A percentile compares a stretch with the other conserved stretches of the same genome.
Conservation (phyloP, 2,888 invertebrate species). For the Nymphalis urticae region DNA sequence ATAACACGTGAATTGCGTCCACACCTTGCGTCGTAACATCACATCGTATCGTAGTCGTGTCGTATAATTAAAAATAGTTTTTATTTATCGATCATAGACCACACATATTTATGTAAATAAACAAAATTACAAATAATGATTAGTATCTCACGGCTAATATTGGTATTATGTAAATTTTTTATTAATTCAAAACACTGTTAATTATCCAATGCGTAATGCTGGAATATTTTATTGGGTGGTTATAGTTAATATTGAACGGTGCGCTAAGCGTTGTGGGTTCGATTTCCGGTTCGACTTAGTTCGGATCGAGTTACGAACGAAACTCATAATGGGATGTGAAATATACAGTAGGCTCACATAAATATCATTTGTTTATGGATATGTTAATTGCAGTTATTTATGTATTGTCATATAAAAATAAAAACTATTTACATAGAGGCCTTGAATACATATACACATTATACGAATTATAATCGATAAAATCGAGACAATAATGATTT, state of each 20-base stretch:
- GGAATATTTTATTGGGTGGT: constrained; percentile 36
- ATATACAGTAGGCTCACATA: constrained; percentile 16
- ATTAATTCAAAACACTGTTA: constrained; percentile 22
- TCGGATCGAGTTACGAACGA: constrained; percentile 26
- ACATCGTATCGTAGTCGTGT: constrained; percentile 16
- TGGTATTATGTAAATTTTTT: constrained; percentile 43
- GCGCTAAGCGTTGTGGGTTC: constrained; percentile 28
- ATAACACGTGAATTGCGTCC: too few relatives aligned
- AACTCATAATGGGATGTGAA: constrained; percentile 8
- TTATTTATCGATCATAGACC: constrained; percentile 15
- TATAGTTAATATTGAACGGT: constrained; percentile 27
- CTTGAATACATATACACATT: too few relatives aligned
- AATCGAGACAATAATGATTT: too few relatives aligned
- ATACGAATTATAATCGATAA: too few relatives aligned
- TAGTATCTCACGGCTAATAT: constrained; percentile 41
- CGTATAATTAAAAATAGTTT: constrained; percentile 18
- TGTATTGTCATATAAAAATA: too few relatives aligned
- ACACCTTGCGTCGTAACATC: neutral
- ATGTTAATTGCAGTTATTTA: neutral
- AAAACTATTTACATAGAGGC: too few relatives aligned
- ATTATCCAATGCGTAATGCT: constrained; percentile 22
- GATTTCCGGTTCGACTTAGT: constrained; percentile 22
- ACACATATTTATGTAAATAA: constrained; percentile 41
- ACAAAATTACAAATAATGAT: constrained; percentile 42
- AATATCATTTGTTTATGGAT: constrained; percentile 18